Base-by-base conservation (phyloP, 2,888 invertebrate species). In the Drosophila gaucha region DNA sequence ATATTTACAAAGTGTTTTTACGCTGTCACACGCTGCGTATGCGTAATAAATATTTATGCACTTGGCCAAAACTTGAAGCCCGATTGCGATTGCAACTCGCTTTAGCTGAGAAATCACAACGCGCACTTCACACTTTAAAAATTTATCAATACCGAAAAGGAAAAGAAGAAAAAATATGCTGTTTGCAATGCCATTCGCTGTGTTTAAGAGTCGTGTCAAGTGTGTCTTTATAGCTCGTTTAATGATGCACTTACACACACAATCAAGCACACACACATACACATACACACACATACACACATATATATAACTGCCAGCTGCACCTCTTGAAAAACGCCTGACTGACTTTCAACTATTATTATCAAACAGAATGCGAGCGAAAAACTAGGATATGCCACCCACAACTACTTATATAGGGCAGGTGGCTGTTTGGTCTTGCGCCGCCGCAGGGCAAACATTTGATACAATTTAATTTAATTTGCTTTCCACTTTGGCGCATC, bases 21-120 rank as follows among this genome's bases (percentile, higher is more conserved):
- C 36, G 24, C 38, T 56, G 80, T 80, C 78, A 67, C 65, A 83
- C 69, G 67, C 57, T 52, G 86, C 89, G 89, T 80, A 86, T 83
- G 85, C 68, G 78, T 80, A 68, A 86, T 88, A 83, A 80, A 86
- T 86, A 83, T 80, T 70, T 67, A 73, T 88, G 73, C 72, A 66
- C 63, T 75, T 69, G 64, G 62, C 63, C 63, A 38, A 64, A 65
- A 74, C 33, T 60, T 54, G 51, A 50, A 38, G 39, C 35, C 16
- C 28, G 38, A 28, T 38, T 20, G 33, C 22, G 38, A 47, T 35
- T 6, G 6, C 49, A 14, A 35, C 22, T 35, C 3, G 46, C 67
- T 80, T 59, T 44, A 62, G 38, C 74, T 36, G 10, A 39, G 24
- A 24, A 52, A 39, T 66, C 44, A 22, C 30, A 47, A 28, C 31